Conservation (phyloP, 2,113 vertebrate genomes). For the Grallaria varia region DNA sequence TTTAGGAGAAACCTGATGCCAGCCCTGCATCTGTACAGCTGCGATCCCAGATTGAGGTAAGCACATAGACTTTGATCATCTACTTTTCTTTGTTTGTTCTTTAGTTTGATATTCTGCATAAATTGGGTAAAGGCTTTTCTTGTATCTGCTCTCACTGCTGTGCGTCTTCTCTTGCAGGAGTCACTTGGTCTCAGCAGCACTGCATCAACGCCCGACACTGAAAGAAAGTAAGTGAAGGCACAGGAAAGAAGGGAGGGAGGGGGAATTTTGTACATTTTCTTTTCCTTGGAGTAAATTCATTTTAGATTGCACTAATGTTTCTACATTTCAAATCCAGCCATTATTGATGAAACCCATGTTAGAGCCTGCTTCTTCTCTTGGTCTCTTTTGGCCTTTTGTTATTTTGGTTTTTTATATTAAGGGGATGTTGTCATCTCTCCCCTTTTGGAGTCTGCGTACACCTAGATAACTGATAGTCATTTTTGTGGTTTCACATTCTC, state of each 20-base stretch:
- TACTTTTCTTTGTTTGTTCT: constrained; percentile 27
- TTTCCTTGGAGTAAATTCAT: background rate
- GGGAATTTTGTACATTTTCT: background rate
- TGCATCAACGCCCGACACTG: constrained; percentile 89
- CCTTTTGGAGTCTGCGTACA: background rate
- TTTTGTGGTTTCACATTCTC: background rate
- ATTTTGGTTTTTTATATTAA: background rate
- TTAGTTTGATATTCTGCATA: constrained; percentile 10
- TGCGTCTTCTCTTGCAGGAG: constrained; percentile 79
- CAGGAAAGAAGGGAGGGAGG: background rate
- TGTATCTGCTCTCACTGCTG: constrained; percentile 8
- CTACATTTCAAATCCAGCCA: background rate
- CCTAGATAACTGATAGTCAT: accelerated
- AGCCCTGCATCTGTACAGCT: constrained; percentile 87
- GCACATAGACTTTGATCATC: constrained; percentile 45
- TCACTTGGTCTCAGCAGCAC: constrained; percentile 89
- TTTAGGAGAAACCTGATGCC: constrained; percentile 90
- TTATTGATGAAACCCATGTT: background rate
- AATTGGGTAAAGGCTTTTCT: background rate
- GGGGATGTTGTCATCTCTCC: background rate
- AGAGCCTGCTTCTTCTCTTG: background rate
- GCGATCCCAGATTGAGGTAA: constrained; percentile 91
- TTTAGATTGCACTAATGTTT: background rate
- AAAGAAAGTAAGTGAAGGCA: constrained; percentile 88
- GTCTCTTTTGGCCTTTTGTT: background rate